phyloP scores from a whole-genome alignment of 2,888 invertebrate species.

The Drosophila pseudotalamancana region DNA sequence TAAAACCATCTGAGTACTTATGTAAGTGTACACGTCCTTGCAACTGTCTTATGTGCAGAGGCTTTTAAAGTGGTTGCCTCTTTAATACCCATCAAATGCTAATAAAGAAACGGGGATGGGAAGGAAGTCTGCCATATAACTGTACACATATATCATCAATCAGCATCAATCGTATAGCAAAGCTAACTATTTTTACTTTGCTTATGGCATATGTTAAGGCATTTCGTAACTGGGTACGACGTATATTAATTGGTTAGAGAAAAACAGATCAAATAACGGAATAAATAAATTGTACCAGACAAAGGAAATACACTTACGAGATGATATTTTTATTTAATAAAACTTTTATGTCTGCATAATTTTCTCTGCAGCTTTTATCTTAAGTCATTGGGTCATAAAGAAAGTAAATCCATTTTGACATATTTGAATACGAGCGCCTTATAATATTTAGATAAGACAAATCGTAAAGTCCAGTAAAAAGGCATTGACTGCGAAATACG shows the following conservation, averaged over 20 bases:
- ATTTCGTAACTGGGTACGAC: no score
- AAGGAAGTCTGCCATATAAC: no score
- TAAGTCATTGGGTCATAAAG: neutral
- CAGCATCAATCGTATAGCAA: no score
- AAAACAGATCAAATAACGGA: no score
- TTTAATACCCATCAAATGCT: neutral
- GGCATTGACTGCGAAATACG: neutral
- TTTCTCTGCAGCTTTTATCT: neutral
- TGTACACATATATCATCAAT: no score
- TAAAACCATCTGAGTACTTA: neutral
- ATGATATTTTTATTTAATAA: no score
- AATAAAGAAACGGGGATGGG: neutral
- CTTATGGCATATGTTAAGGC: no score
- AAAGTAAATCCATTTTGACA: neutral
- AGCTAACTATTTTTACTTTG: no score
- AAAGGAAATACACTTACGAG: no score
- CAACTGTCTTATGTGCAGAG: slow-evolving; percentile 5
- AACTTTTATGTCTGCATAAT: neutral
- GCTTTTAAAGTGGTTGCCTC: neutral
- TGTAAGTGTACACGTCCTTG: slow-evolving; percentile 1
- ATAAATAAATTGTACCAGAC: no score
- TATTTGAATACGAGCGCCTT: neutral
- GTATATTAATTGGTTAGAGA: no score
- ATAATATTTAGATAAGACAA: neutral
- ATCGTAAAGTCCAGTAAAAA: neutral